Evolutionary conservation across 2,113 vertebrate species (phyloP).

Genomic region (Actenoides hombroni): DNA sequence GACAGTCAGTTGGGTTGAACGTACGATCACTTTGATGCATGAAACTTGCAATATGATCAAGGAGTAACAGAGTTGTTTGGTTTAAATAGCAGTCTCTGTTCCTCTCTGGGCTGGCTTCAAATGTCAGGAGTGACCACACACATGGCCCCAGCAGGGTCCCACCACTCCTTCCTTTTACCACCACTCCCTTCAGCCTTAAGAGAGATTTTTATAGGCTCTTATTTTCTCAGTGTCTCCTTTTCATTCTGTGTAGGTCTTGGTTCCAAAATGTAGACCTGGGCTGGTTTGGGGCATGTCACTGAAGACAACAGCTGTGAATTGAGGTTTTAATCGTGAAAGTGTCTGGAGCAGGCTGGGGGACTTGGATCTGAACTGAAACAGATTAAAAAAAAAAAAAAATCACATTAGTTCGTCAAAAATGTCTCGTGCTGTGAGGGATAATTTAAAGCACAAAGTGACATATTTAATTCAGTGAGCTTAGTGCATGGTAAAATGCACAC

Average conservation of each 20-base stretch:
- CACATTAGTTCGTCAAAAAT: not conserved
- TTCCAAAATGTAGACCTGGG: not conserved
- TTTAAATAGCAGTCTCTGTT: conserved; percentile 2
- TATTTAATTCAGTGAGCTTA: not conserved
- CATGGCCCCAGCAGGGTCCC: not conserved
- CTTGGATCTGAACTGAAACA: not conserved
- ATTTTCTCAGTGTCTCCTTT: not conserved
- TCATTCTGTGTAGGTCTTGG: not conserved
- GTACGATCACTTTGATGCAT: not conserved
- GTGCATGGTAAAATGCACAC: not conserved
- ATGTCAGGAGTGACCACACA: not conserved
- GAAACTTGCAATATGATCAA: not conserved
- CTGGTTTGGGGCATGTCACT: not conserved
- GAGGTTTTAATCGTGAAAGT: not conserved
- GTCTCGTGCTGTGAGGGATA: not conserved
- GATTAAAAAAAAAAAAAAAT: not conserved
- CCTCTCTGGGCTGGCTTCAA: not conserved
- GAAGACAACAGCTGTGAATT: not conserved
- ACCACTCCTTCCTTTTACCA: not conserved
- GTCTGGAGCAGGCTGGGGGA: not conserved
- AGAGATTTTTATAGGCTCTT: not conserved
- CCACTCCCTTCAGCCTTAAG: not conserved
- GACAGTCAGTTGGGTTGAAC: not conserved
- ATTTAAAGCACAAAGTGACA: not conserved
- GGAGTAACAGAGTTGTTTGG: not conserved